Percentiles rank a stretch among this genome's conserved stretches.
Evolutionary conservation across 2,113 vertebrate genomes (phyloP).

Genomic region (Upupa epops): DNA sequence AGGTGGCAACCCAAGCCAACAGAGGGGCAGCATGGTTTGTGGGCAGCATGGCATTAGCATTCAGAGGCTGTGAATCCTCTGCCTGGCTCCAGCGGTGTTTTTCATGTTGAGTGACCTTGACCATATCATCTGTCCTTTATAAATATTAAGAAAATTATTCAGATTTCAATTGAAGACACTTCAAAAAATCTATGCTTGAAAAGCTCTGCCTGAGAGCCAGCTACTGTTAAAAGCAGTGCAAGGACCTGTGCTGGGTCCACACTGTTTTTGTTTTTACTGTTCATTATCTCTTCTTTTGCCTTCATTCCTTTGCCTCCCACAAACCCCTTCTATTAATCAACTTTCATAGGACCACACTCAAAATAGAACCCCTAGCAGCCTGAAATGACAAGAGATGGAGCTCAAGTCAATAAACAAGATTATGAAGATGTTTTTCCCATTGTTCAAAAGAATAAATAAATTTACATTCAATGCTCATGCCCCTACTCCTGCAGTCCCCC

Average conservation of each 20-base stretch:
- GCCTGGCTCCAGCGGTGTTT: not conserved
- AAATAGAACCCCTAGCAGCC: not conserved
- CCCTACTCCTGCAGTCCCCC: not conserved
- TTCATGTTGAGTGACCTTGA: not conserved
- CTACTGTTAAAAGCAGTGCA: not conserved
- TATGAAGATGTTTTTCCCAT: not conserved
- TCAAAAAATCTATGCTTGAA: constrained; percentile 1
- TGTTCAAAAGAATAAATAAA: not conserved
- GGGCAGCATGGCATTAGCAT: not conserved
- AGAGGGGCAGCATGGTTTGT: not conserved
- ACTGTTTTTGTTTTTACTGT: not conserved
- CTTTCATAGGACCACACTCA: not conserved
- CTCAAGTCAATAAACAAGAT: not conserved
- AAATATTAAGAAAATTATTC: not conserved
- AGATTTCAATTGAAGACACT: constrained; percentile 14
- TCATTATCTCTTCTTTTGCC: not conserved
- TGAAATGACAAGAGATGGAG: not conserved
- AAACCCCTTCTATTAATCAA: not conserved
- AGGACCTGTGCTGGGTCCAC: not conserved
- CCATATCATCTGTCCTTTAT: not conserved
- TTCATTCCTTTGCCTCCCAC: not conserved
- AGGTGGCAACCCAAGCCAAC: not conserved
- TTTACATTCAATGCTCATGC: not conserved
- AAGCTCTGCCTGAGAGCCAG: not conserved
- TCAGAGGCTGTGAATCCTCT: not conserved